Conservation (phyloP, 92 coral and sea anemone species). For the Porites evermanni region DNA sequence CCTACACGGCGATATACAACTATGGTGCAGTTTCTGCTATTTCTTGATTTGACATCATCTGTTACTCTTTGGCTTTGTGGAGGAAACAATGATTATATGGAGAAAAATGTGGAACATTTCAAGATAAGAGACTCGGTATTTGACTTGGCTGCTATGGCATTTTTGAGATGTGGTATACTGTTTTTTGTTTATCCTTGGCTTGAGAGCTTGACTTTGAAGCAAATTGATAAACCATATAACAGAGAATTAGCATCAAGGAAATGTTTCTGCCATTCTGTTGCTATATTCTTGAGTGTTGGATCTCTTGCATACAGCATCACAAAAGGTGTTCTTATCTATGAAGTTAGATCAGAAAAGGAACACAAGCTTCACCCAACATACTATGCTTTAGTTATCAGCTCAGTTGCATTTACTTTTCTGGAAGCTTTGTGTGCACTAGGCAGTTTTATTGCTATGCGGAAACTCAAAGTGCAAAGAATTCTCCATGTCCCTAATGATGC, state of each 20-base stretch:
- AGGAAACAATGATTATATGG: slow-evolving; percentile 77
- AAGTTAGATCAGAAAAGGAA: slow-evolving; percentile 59
- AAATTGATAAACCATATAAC: slow-evolving; percentile 80
- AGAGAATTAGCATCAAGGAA: slow-evolving; percentile 61
- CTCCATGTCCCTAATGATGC: slow-evolving; percentile 67
- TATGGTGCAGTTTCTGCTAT: slow-evolving; percentile 61
- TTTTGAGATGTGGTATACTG: slow-evolving; percentile 69
- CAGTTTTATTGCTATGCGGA: slow-evolving; percentile 81
- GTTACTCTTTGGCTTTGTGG: slow-evolving; percentile 89
- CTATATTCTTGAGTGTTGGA: slow-evolving; percentile 72
- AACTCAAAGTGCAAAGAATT: slow-evolving; percentile 68
- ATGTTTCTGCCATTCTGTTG: slow-evolving; percentile 54
- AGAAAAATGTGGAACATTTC: slow-evolving; percentile 73
- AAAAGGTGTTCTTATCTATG: slow-evolving; percentile 85
- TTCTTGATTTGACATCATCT: slow-evolving; percentile 76
- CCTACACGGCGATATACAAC: slow-evolving; percentile 78
- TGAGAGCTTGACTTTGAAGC: slow-evolving; percentile 69
- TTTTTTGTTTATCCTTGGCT: slow-evolving; percentile 71
- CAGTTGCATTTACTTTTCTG: slow-evolving; percentile 72
- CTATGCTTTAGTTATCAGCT: slow-evolving; percentile 77
- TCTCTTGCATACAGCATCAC: slow-evolving; percentile 81
- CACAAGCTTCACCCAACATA: slow-evolving; percentile 76
- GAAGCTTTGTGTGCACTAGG: slow-evolving; percentile 69
- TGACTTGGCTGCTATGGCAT: slow-evolving; percentile 81
- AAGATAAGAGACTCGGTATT: slow-evolving; percentile 80